Conservation (phyloP, 2,888 invertebrate species). For the Stictocephala bisonia region DNA sequence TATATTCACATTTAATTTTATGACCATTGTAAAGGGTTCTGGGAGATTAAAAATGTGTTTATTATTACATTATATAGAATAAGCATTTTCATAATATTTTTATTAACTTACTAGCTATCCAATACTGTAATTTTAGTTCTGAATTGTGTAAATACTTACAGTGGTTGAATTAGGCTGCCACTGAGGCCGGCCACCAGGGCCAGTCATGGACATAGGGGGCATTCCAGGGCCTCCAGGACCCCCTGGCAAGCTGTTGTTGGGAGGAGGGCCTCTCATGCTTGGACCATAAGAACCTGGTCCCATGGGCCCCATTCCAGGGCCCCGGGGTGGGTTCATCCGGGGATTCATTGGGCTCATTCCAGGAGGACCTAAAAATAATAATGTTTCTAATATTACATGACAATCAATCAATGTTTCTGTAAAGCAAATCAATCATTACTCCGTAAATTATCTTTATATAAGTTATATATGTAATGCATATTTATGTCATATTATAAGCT, state of each 20-base stretch:
- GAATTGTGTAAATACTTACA: constrained; percentile 70
- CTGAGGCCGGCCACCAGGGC: constrained; percentile 77
- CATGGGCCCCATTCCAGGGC: constrained; percentile 84
- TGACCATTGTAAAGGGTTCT: too few relatives aligned
- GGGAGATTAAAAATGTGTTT: too few relatives aligned
- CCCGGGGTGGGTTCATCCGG: constrained; percentile 93
- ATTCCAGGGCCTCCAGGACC: constrained; percentile 66
- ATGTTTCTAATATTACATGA: too few relatives aligned
- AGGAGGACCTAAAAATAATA: constrained; percentile 76
- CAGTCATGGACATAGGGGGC: constrained; percentile 84
- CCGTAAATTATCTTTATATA: neutral
- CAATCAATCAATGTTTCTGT: too few relatives aligned
- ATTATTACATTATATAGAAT: too few relatives aligned
- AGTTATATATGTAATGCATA: neutral
- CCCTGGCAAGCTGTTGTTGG: constrained; percentile 70
- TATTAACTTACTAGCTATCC: too few relatives aligned
- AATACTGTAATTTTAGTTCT: too few relatives aligned
- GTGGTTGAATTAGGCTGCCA: constrained; percentile 91
- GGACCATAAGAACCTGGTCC: constrained; percentile 76
- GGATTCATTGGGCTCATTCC: constrained; percentile 80
- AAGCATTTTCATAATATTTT: too few relatives aligned
- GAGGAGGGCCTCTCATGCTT: constrained; percentile 84
- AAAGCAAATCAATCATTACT: neutral
- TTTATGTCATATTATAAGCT: too few relatives aligned
- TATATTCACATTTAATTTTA: too few relatives aligned